Evolutionary conservation across 2,888 invertebrate genomes (phyloP).

Genomic region (Anaspis maculata): DNA sequence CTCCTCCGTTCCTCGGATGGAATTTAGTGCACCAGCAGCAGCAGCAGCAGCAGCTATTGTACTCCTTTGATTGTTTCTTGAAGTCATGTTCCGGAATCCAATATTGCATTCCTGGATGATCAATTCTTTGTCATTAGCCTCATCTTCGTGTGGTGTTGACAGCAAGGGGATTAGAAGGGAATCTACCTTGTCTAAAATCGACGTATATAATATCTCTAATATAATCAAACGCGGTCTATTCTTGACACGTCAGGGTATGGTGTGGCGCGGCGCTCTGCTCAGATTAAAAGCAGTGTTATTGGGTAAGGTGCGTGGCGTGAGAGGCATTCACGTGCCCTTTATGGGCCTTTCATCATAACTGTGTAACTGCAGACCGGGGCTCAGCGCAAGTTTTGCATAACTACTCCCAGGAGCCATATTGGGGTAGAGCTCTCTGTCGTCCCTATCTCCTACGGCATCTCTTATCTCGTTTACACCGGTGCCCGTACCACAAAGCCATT

Average conservation of each 20-base stretch:
- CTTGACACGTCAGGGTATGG: not conserved
- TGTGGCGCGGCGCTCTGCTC: not conserved
- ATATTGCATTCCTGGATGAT: no score
- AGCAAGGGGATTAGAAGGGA: no score
- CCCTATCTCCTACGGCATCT: slow-evolving; percentile 22
- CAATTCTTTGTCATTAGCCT: no score
- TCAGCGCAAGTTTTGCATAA: slow-evolving; percentile 41
- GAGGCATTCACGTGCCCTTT: slow-evolving; percentile 29
- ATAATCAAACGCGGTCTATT: no score
- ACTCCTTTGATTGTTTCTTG: no score
- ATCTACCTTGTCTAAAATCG: no score
- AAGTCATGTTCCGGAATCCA: no score
- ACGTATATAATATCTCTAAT: no score
- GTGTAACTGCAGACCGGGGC: slow-evolving; percentile 30
- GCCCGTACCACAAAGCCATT: slow-evolving; percentile 6
- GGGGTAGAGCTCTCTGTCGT: slow-evolving; percentile 22
- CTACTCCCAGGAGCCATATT: slow-evolving; percentile 40
- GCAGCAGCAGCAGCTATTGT: no score
- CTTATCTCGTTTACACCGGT: slow-evolving; percentile 23
- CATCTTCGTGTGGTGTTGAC: no score
- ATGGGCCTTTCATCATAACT: slow-evolving; percentile 36
- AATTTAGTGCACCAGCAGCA: no score
- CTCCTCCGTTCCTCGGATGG: no score
- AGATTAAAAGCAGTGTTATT: not conserved
- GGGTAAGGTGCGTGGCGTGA: not conserved